phyloP scores from a whole-genome alignment of 2,888 invertebrate species.

The Augochlorella aurata region DNA sequence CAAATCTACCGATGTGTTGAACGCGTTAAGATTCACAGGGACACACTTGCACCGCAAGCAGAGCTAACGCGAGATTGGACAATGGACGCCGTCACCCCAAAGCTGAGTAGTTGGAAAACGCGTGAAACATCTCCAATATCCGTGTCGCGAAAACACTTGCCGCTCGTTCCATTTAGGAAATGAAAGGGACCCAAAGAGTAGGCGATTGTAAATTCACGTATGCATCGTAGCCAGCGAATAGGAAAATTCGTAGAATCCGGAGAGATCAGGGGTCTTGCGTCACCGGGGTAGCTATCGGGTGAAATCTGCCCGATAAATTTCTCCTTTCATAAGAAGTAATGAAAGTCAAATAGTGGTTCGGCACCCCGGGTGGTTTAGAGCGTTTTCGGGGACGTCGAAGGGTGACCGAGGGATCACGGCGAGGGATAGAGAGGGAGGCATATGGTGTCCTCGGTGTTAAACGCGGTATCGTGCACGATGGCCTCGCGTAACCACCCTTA shows the following conservation, averaged over 20 bases:
- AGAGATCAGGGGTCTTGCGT: slow-evolving; percentile 38
- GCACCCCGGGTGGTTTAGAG: slow-evolving; percentile 71
- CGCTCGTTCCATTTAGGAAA: slow-evolving; percentile 40
- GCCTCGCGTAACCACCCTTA: slow-evolving; percentile 69
- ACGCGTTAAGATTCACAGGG: neutral
- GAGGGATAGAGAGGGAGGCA: slow-evolving; percentile 56
- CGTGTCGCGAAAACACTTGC: slow-evolving; percentile 12
- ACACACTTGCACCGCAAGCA: neutral
- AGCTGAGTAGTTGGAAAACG: neutral
- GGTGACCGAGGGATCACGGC: slow-evolving; percentile 32
- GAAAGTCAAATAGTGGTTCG: slow-evolving; percentile 81
- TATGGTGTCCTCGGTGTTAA: slow-evolving; percentile 71
- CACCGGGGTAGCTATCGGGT: slow-evolving; percentile 29
- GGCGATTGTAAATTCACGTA: slow-evolving; percentile 54
- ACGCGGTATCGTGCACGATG: slow-evolving; percentile 45
- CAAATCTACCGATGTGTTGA: too few relatives aligned
- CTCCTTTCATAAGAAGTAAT: slow-evolving; percentile 78
- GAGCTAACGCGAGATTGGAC: neutral
- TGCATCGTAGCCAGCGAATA: slow-evolving; percentile 56
- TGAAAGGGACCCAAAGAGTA: slow-evolving; percentile 31
- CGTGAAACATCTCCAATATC: neutral
- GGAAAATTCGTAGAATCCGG: slow-evolving; percentile 71
- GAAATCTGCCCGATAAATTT: slow-evolving; percentile 75
- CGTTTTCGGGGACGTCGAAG: slow-evolving; percentile 46
- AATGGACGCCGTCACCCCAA: neutral